phyloP scores from a whole-genome alignment of 2,797 vertebrate genomes.

The Anas bernieri region DNA sequence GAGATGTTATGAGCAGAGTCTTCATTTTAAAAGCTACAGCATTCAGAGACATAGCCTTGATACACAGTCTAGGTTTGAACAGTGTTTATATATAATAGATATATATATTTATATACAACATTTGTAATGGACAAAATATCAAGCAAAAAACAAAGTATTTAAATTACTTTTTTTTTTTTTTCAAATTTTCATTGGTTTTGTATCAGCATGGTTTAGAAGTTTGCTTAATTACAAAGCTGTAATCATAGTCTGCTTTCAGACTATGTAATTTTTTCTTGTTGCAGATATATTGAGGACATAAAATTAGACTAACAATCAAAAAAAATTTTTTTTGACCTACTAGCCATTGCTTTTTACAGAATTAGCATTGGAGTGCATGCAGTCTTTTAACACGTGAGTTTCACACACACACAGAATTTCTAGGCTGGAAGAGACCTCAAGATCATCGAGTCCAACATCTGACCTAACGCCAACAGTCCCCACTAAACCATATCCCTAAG shows the following conservation, averaged over 20 bases:
- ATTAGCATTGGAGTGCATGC: not conserved
- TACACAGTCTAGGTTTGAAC: not conserved
- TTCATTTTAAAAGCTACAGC: not conserved
- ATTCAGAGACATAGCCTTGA: not conserved
- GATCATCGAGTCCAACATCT: too few relatives aligned
- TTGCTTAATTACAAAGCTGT: not conserved
- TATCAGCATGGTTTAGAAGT: not conserved
- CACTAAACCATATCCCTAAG: too few relatives aligned
- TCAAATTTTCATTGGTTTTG: not conserved
- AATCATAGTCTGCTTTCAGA: not conserved
- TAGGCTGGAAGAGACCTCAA: too few relatives aligned
- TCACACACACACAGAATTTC: too few relatives aligned
- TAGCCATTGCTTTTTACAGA: rapidly evolving
- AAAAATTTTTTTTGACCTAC: not conserved
- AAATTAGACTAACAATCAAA: not conserved
- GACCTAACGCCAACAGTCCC: too few relatives aligned
- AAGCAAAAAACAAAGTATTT: not conserved
- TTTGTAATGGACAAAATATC: not conserved
- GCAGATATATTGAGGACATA: not conserved
- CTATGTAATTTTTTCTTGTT: not conserved
- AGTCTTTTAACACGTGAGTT: not conserved
- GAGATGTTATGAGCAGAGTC: not conserved
- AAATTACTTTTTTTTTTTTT: rapidly evolving
- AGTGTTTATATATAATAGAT: not conserved
- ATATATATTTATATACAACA: not conserved